Evolutionary conservation across 1,140 invertebrate species (phyloP).

Genomic region (Drosophila sechellia): DNA sequence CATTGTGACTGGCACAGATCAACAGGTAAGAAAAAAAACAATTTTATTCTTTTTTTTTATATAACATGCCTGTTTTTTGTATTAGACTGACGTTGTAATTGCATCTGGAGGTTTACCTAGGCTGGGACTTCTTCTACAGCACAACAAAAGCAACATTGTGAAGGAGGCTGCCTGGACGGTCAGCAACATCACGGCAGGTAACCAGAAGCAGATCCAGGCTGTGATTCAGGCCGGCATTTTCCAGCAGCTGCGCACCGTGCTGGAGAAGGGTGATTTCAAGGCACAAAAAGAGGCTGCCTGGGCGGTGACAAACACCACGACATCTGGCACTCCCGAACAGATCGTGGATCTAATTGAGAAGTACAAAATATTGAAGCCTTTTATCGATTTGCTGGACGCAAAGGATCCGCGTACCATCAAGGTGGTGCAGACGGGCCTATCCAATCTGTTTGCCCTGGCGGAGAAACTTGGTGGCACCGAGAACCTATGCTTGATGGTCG

Average conservation of each 20-base stretch:
- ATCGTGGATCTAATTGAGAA: slow-evolving; percentile 92
- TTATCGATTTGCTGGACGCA: slow-evolving; percentile 92
- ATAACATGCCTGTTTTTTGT: slow-evolving; percentile 89
- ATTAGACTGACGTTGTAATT: slow-evolving; percentile 95
- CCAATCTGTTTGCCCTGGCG: slow-evolving; percentile 90
- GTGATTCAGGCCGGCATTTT: slow-evolving; percentile 91
- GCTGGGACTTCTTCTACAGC: slow-evolving; percentile 90
- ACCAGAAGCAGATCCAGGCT: slow-evolving; percentile 96
- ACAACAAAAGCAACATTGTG: slow-evolving; percentile 90
- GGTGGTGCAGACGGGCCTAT: slow-evolving; percentile 94
- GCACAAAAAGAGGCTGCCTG: slow-evolving; percentile 99
- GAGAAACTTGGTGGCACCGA: slow-evolving; percentile 91
- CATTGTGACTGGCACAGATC: slow-evolving; percentile 93
- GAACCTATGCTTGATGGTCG: slow-evolving; percentile 91
- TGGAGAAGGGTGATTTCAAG: slow-evolving; percentile 95
- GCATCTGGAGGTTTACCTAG: slow-evolving; percentile 90
- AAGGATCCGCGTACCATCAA: slow-evolving; percentile 92
- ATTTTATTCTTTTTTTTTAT: neutral
- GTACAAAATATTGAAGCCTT: slow-evolving; percentile 92
- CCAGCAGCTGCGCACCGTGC: slow-evolving; percentile 65
- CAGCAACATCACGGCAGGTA: slow-evolving; percentile 99
- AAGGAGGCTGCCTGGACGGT: slow-evolving; percentile 99
- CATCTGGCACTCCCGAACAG: slow-evolving; percentile 96
- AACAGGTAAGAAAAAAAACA: slow-evolving; percentile 85
- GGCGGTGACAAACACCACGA: slow-evolving; percentile 98